These are phyloP conservation scores for Trichomalopsis sarcophagae DNA, from an alignment of 1,140 invertebrate genomes.

Conservation along the genomic window DNA sequence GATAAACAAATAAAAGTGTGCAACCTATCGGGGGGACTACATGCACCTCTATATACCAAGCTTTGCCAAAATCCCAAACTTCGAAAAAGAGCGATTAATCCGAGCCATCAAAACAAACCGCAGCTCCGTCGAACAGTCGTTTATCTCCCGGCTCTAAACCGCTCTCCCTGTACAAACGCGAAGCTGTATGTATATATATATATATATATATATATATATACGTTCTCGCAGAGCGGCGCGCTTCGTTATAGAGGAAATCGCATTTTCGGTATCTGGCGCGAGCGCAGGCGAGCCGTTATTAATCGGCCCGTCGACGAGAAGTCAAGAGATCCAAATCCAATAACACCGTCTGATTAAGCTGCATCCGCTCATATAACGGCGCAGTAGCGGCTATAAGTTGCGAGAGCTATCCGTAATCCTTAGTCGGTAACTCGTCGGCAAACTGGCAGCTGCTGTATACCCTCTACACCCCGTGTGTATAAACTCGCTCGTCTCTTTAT, in stretches of 20 bases:
- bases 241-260: not conserved
- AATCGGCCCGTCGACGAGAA: not conserved
- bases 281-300: conserved; percentile 12
- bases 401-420: conserved; percentile 9
- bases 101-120: not conserved
- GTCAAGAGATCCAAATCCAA: conserved; percentile 30
- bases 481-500: too few relatives aligned
- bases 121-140: not conserved
- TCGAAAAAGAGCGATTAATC: not conserved
- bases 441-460: too few relatives aligned
- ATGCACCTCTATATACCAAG: too few relatives aligned
- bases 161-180: not conserved
- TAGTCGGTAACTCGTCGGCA: conserved; percentile 18
- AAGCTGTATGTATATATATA: not conserved
- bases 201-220: not conserved
- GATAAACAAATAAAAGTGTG: not conserved
- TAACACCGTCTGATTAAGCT: conserved; percentile 28
- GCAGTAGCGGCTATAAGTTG: not conserved
- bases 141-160: not conserved
- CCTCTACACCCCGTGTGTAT: too few relatives aligned
- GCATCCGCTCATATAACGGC: not conserved
- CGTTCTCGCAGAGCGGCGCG: not conserved
- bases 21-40: too few relatives aligned
- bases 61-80: too few relatives aligned
- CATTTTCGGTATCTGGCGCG: not conserved